A percentile compares a stretch with the other conserved stretches of the same genome.
Conservation (phyloP, 2,113 vertebrate genomes). For the Galbula dea region DNA sequence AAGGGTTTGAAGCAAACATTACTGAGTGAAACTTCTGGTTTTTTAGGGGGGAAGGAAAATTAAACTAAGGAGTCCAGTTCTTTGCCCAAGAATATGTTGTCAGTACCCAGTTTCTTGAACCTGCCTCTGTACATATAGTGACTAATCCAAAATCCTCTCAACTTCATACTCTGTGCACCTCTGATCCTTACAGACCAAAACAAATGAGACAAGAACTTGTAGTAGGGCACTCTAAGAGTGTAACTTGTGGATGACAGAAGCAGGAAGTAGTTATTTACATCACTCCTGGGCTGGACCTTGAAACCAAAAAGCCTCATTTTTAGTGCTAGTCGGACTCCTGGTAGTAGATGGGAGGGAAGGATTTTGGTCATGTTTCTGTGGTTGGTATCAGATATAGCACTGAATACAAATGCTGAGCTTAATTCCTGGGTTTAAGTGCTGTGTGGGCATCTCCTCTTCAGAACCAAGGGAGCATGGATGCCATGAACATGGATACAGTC, state of each 20-base stretch:
- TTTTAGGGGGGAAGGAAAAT: neutral
- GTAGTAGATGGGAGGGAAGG: neutral
- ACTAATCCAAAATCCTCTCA: neutral
- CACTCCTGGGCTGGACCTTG: neutral
- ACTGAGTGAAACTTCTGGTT: neutral
- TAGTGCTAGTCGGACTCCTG: neutral
- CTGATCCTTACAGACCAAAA: neutral
- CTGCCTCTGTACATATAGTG: neutral
- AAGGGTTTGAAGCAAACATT: neutral
- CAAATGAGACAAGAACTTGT: neutral
- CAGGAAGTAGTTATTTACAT: neutral
- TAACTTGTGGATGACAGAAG: neutral
- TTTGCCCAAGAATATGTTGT: neutral
- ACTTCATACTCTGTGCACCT: neutral
- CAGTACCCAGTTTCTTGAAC: neutral
- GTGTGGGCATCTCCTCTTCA: conserved; percentile 53
- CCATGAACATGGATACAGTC: conserved; percentile 97
- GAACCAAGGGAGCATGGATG: conserved; percentile 92
- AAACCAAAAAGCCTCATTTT: neutral
- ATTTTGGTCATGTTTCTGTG: neutral
- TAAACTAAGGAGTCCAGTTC: neutral
- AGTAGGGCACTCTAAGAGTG: neutral
- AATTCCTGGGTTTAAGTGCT: neutral
- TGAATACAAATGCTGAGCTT: neutral
- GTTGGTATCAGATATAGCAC: neutral